Percentiles rank a stretch among this genome's conserved stretches.
These are phyloP conservation scores for Caenorhabditis auriculariae DNA, from an alignment of 2,888 invertebrate species.

Conservation along the genomic window DNA sequence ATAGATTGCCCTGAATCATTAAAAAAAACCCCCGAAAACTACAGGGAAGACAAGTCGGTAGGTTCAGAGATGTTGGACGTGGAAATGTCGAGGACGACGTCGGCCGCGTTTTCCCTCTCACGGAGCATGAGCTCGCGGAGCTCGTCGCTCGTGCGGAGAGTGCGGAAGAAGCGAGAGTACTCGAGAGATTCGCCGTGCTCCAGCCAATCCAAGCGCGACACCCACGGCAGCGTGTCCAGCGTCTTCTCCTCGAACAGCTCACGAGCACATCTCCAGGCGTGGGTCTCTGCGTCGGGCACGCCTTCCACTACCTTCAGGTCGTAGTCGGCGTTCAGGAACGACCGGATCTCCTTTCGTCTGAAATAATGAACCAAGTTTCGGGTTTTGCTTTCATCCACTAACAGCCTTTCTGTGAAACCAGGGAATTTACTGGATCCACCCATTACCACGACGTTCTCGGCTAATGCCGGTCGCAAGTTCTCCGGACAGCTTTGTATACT, in stretches of 20 bases:
- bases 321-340: conserved; percentile 24
- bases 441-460: conserved; percentile 77
- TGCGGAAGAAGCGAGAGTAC: conserved; percentile 14
- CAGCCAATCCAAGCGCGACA: conserved; percentile 43
- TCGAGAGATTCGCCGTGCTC: conserved; percentile 39
- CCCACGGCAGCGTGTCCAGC: conserved; percentile 20
- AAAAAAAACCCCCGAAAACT: no score
- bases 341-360: conserved; percentile 26
- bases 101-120: no score
- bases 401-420: conserved; percentile 79
- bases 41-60: no score
- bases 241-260: conserved; percentile 5
- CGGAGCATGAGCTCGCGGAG: no score
- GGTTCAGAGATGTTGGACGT: no score
- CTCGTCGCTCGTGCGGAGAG: conserved; percentile 4
- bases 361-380: conserved; percentile 7
- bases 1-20: no score
- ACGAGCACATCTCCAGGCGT: conserved; percentile 46
- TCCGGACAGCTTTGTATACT: conserved; percentile 51
- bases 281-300: conserved; percentile 33
- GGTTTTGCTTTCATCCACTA: no score
- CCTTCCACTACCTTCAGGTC: conserved; percentile 7
- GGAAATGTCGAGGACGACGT: no score
- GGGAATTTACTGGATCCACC: conserved; percentile 82
- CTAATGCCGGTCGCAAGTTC: conserved; percentile 75